Base-by-base conservation (phyloP, 2,113 vertebrate species). In the Enhydra lutris region DNA sequence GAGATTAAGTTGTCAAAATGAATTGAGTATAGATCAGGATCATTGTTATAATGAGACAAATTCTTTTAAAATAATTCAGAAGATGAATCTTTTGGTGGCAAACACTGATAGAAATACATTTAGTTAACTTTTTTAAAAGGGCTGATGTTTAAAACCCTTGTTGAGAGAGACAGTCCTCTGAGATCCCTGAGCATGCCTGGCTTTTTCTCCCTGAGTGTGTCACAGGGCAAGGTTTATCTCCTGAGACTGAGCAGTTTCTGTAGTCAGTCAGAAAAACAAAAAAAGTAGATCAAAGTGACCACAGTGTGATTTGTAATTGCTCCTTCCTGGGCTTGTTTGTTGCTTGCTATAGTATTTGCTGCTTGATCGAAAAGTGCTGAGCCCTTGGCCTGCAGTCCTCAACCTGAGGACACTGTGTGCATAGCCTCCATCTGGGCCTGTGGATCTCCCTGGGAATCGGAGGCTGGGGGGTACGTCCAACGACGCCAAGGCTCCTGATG, bases 1-100 rank as follows among this genome's bases (percentile, higher is more conserved):
- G n/a, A 97, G 63, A 63, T 17, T 96, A 95, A 61, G 74, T 36
- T 88, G 94, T 26, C 9, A 69, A 47, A 74, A 17, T 82, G 24
- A 85, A 61, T 83, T 90, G 42, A 82, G 57, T 55, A 78, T 61
- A 26, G 1, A 14, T 29, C 4, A 87, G 8, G 29, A 81, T 80
- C 21, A 42, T 24, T 69, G 17, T 67, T 69, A 76, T 45, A 79
- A 45, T 73, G 74, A 61, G 11, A 34, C 12, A 42, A 52, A 87
- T 4, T 61, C 1, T 91, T 93, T 57, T 9, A 47, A 83, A 94
- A 82, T 91, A 76, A 78, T 39, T 71, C 42, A 94, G 9, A 71
- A 86, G 14, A 78, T 71, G 18, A 39, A 65, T 91, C 36, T 79
- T 83, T 47, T 39, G 7, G 12, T 55, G 24, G n/a, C 55, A 91